Conservation (phyloP, 2,113 vertebrate species). For the Amblyopsis rosae region DNA sequence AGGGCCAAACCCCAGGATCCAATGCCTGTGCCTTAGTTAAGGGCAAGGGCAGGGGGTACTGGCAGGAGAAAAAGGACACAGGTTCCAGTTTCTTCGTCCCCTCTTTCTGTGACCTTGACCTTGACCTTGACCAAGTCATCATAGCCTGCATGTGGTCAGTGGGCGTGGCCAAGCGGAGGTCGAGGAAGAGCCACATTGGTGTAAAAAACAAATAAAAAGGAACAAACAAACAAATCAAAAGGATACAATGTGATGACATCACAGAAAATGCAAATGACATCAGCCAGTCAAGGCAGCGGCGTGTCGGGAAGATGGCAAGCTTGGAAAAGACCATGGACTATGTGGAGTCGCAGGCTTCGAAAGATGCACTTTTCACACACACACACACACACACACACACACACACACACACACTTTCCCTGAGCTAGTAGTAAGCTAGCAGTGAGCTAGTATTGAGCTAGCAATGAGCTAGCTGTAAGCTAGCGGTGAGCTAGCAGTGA, state of each 20-base stretch:
- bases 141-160: constrained; percentile 17
- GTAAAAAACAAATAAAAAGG: too few species aligned
- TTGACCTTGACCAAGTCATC: constrained; percentile 33
- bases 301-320: background rate
- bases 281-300: constrained; percentile 38
- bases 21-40: too few species aligned
- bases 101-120: constrained; percentile 27
- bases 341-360: constrained; percentile 4
- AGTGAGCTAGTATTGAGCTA: background rate
- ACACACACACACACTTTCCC: constrained; percentile 26
- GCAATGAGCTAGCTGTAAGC: background rate
- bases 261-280: constrained; percentile 45
- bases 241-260: constrained; percentile 55
- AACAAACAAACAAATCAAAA: constrained; percentile 44
- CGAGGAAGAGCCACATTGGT: background rate
- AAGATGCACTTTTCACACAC: constrained; percentile 28
- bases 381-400: constrained; percentile 22
- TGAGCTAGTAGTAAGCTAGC: background rate
- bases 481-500: too few species aligned
- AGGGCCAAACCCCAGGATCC: too few species aligned
- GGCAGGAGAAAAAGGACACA: too few species aligned
- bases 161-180: constrained; percentile 16
- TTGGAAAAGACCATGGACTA: constrained; percentile 29
- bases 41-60: too few species aligned
- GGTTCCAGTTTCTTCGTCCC: constrained; percentile 30